Percentiles rank a stretch among this genome's conserved stretches.
These are phyloP conservation scores for Syritta pipiens DNA, from an alignment of 2,888 invertebrate genomes.

Conservation along the genomic window DNA sequence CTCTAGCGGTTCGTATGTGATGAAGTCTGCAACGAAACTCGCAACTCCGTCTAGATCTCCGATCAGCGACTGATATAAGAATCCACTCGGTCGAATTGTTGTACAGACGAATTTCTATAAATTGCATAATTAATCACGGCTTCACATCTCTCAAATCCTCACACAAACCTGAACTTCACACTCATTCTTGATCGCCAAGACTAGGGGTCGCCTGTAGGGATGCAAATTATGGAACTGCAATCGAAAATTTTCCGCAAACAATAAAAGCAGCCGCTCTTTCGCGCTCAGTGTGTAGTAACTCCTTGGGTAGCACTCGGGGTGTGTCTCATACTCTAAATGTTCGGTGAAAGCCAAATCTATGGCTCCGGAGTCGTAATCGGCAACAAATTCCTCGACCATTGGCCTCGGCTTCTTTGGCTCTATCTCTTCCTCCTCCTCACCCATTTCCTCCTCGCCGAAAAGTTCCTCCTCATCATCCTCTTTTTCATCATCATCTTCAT, in stretches of 20 bases:
- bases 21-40: conserved; percentile 87
- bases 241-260: conserved; percentile 89
- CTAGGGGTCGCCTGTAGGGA: conserved; percentile 83
- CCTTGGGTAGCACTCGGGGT: conserved; percentile 83
- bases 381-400: conserved; percentile 71
- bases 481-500: too few relatives aligned
- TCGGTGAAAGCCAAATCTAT: conserved; percentile 78
- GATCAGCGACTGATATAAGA: conserved; percentile 84
- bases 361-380: conserved; percentile 71
- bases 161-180: conserved; percentile 85
- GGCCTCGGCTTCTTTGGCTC: background rate
- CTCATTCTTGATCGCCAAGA: conserved; percentile 88
- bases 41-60: conserved; percentile 85
- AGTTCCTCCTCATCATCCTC: too few relatives aligned
- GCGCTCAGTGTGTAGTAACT: conserved; percentile 84
- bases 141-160: background rate
- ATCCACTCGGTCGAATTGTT: conserved; percentile 87
- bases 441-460: too few relatives aligned
- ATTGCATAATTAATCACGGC: conserved; percentile 27
- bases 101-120: conserved; percentile 93
- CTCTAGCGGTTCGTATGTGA: conserved; percentile 86
- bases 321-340: conserved; percentile 76
- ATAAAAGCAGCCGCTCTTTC: conserved; percentile 86
- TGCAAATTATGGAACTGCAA: conserved; percentile 83
- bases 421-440: background rate